A percentile compares a stretch with the other conserved stretches of the same genome.
phyloP scores from a whole-genome alignment of 2,797 vertebrate species.

The Falco concolor region DNA sequence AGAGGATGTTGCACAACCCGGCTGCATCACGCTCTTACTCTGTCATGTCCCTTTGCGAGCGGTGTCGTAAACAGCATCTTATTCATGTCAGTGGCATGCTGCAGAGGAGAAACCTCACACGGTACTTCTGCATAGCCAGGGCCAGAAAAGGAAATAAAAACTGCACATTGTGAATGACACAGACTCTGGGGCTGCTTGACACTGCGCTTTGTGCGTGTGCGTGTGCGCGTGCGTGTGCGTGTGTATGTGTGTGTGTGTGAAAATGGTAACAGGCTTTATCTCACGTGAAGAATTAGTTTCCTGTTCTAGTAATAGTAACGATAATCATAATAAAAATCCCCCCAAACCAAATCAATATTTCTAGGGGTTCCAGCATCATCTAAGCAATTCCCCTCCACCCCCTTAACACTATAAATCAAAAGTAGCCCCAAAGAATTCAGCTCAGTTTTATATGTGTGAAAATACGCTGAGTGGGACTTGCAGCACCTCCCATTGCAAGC shows the following conservation, averaged over 20 bases:
- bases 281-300: slow-evolving; percentile 49
- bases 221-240: neutral
- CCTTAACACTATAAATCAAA: neutral
- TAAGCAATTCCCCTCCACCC: neutral
- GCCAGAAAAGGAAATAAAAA: slow-evolving; percentile 24
- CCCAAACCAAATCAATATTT: neutral
- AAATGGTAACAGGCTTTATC: slow-evolving; percentile 53
- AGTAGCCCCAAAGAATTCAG: neutral
- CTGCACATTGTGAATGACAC: neutral
- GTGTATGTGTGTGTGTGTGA: slow-evolving; percentile 12
- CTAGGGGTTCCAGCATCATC: neutral
- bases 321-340: neutral
- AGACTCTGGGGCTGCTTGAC: neutral
- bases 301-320: neutral
- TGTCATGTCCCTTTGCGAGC: slow-evolving; percentile 8
- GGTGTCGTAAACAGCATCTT: slow-evolving; percentile 25
- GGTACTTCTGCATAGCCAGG: neutral
- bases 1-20: slow-evolving; percentile 26
- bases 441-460: neutral
- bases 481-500: neutral
- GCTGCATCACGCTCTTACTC: slow-evolving; percentile 31
- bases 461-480: neutral
- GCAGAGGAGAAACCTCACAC: slow-evolving; percentile 26
- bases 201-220: neutral
- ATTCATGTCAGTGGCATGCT: slow-evolving; percentile 31